These are phyloP conservation scores for Phaetusa simplex DNA, from an alignment of 2,113 vertebrate genomes.

Conservation along the genomic window DNA sequence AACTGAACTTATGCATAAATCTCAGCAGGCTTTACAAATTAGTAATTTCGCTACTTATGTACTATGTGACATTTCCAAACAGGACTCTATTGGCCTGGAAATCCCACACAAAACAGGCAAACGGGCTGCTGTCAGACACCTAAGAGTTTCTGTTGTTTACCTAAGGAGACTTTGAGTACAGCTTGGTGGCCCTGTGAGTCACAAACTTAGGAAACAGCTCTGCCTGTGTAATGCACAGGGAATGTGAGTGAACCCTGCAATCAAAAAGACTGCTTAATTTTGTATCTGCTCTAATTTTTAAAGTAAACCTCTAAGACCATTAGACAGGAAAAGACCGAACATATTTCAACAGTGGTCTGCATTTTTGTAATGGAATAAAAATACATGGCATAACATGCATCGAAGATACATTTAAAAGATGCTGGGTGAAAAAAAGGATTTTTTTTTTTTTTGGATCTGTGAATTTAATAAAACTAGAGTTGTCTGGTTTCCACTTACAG, in stretches of 20 bases:
- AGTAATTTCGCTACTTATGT: background rate
- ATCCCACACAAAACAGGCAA: background rate
- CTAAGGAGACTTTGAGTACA: background rate
- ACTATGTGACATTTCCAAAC: background rate
- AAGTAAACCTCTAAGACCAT: background rate
- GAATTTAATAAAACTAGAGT: background rate
- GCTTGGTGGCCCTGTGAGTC: background rate
- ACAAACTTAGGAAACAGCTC: background rate
- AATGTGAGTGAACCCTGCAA: background rate
- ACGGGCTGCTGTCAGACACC: background rate
- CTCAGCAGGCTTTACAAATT: background rate
- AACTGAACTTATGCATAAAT: background rate
- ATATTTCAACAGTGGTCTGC: background rate
- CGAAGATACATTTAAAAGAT: background rate
- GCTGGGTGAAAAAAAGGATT: background rate
- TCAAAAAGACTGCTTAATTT: background rate
- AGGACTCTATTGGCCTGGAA: background rate
- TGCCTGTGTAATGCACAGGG: background rate
- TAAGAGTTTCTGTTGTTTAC: background rate
- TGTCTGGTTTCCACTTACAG: background rate
- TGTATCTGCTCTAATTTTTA: background rate
- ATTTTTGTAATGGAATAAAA: background rate
- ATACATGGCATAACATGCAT: background rate
- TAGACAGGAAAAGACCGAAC: background rate
- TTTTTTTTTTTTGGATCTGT: background rate